Evolutionary conservation across 2,113 vertebrate genomes (phyloP).

Genomic region (Scolopax mira): DNA sequence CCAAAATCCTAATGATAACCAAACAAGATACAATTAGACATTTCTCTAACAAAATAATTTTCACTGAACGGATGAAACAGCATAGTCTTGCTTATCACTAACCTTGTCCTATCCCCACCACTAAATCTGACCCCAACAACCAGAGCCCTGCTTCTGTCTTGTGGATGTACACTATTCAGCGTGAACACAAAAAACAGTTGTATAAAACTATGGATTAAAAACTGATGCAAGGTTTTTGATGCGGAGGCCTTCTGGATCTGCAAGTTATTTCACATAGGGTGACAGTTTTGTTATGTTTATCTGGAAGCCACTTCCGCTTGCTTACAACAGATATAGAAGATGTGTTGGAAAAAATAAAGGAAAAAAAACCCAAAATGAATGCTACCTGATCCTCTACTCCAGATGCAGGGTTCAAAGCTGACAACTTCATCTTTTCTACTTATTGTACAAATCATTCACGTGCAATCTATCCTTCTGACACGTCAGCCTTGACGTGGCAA

Average conservation of each 20-base stretch:
- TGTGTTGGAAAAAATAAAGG: neutral
- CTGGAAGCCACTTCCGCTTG: neutral
- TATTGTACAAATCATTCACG: neutral
- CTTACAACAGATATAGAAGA: neutral
- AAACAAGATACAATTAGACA: conserved; percentile 78
- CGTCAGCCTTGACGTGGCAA: neutral
- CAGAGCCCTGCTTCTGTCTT: neutral
- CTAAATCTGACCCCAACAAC: neutral
- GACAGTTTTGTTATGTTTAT: neutral
- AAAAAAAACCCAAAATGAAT: neutral
- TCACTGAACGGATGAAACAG: conserved; percentile 42
- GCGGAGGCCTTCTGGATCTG: neutral
- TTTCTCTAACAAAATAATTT: conserved; percentile 54
- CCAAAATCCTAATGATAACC: conserved; percentile 92
- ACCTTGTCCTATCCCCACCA: neutral
- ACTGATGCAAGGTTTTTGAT: neutral
- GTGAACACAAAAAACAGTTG: neutral
- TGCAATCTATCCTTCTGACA: neutral
- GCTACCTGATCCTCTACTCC: neutral
- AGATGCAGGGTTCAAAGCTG: neutral
- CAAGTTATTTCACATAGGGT: neutral
- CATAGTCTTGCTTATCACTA: neutral
- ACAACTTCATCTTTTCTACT: neutral
- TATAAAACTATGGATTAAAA: neutral
- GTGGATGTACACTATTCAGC: neutral